Conservation (phyloP, 2,797 vertebrate genomes). For the Pipistrellus kuhlii region DNA sequence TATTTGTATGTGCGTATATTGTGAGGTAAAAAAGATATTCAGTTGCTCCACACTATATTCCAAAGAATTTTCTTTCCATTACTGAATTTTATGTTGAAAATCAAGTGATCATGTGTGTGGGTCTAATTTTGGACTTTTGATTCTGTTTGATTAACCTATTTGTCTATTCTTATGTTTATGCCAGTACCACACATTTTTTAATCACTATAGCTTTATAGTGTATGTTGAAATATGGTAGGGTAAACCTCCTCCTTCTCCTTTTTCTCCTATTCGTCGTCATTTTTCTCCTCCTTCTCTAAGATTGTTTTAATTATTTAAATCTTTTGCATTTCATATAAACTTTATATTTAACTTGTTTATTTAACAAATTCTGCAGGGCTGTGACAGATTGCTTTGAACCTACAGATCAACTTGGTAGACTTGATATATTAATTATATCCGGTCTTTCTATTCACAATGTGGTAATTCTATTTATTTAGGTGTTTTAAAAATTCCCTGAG, state of each 20-base stretch:
- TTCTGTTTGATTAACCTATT: neutral
- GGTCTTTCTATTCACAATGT: neutral
- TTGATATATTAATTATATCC: neutral
- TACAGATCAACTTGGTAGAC: neutral
- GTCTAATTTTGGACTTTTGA: neutral
- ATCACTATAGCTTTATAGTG: neutral
- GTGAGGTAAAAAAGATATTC: neutral
- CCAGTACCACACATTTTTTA: neutral
- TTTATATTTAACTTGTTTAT: neutral
- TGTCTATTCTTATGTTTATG: neutral
- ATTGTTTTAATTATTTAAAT: neutral
- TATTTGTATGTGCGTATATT: too few relatives aligned
- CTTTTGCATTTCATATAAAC: neutral
- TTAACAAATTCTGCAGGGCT: neutral
- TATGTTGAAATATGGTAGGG: neutral
- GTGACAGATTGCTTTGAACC: neutral
- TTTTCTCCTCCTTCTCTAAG: neutral
- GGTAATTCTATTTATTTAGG: neutral
- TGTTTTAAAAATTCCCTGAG: neutral
- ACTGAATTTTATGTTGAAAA: neutral
- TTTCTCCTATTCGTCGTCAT: neutral
- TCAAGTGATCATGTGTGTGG: neutral
- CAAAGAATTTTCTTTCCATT: neutral
- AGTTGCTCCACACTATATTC: neutral
- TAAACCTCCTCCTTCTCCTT: neutral